Conservation (phyloP, 2,888 invertebrate genomes). For the Automeris io region DNA sequence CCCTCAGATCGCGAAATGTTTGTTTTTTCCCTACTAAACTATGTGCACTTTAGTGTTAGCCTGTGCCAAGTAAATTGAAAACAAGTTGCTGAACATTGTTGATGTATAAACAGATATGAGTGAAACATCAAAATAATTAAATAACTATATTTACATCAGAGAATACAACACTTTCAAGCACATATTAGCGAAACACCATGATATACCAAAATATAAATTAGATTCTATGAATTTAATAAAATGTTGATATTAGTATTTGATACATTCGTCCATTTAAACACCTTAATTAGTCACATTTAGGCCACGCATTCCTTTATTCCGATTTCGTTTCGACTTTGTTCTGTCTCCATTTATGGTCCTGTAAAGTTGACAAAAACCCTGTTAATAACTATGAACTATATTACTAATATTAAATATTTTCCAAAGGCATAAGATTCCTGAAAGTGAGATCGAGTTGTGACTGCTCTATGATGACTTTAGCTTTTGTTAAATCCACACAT, state of each 20-base stretch:
- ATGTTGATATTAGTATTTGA: constrained; percentile 18
- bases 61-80: too few species aligned
- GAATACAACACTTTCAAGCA: constrained; percentile 44
- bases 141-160: constrained; percentile 54
- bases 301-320: constrained; percentile 31
- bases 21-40: too few species aligned
- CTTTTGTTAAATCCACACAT: too few species aligned
- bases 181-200: constrained; percentile 32
- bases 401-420: too few species aligned
- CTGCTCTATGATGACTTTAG: too few species aligned
- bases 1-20: too few species aligned
- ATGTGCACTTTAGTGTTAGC: too few species aligned
- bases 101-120: not conserved
- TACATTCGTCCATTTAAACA: constrained; percentile 15
- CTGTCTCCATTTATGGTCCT: constrained; percentile 73
- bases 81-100: too few species aligned
- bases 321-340: constrained; percentile 62
- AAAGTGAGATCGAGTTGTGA: too few species aligned
- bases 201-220: constrained; percentile 46
- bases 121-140: constrained; percentile 25
- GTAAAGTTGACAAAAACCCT: constrained; percentile 38
- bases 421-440: too few species aligned
- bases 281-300: constrained; percentile 5
- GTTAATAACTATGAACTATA: not conserved
- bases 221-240: constrained; percentile 19